These are phyloP conservation scores for Suricata suricatta DNA, from an alignment of 2,113 vertebrate species.

Conservation along the genomic window DNA sequence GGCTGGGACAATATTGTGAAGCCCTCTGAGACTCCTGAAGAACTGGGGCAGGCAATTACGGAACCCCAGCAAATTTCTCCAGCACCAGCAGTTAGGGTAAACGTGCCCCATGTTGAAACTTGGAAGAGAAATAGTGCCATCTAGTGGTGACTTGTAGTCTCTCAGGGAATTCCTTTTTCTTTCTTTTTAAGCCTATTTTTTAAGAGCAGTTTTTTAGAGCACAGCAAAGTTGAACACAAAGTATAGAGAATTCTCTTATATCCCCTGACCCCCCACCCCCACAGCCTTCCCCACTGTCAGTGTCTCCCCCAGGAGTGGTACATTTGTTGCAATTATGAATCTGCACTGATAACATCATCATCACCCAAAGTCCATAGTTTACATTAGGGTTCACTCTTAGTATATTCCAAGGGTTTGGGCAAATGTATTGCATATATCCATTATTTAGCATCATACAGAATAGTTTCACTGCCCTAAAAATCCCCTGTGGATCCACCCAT, in stretches of 20 bases:
- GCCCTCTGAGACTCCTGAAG: not conserved
- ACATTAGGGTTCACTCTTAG: too few species aligned
- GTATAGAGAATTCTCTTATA: not conserved
- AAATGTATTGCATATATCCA: not conserved
- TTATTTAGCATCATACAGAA: not conserved
- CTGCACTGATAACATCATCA: not conserved
- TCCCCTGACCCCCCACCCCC: accelerated
- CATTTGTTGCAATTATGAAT: not conserved
- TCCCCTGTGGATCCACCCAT: not conserved
- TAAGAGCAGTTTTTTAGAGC: not conserved
- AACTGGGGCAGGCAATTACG: not conserved
- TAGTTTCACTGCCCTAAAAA: not conserved
- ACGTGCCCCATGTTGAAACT: accelerated
- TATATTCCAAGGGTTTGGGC: not conserved
- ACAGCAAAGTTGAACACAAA: not conserved
- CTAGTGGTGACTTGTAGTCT: not conserved
- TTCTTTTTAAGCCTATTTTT: not conserved
- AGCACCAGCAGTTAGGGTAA: too few species aligned
- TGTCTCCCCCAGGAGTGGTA: too few species aligned
- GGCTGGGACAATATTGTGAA: not conserved
- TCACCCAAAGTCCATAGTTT: not conserved
- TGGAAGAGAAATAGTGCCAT: not conserved
- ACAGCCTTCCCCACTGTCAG: not conserved
- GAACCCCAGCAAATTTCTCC: not conserved
- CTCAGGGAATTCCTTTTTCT: not conserved